These are phyloP conservation scores for Philopotamus ludificatus DNA, from an alignment of 1,140 invertebrate species.

Conservation along the genomic window DNA sequence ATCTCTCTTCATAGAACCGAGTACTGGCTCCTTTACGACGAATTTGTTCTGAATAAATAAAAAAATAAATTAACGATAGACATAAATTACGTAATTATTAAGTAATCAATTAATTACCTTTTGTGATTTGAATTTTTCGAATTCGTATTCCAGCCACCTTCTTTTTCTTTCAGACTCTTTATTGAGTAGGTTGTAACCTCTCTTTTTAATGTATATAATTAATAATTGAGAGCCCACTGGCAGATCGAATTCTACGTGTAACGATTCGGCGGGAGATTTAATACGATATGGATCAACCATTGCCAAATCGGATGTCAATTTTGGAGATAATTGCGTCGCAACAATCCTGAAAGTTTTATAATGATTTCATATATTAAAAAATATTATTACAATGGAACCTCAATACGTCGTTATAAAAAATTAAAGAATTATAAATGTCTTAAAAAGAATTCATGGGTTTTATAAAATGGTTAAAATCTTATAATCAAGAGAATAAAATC, in stretches of 20 bases:
- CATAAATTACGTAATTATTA: not conserved
- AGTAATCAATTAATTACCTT: constrained; percentile 19
- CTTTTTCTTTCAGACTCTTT: constrained; percentile 47
- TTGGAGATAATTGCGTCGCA: constrained; percentile 70
- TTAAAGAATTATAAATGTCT: no score
- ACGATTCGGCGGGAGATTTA: constrained; percentile 71
- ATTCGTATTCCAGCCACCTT: constrained; percentile 30
- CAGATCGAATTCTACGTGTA: constrained; percentile 66
- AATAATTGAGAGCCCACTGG: constrained; percentile 76
- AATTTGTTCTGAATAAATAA: constrained; percentile 28
- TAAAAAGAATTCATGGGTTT: no score
- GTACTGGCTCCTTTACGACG: constrained; percentile 46
- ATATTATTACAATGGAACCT: not conserved
- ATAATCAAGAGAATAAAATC: no score
- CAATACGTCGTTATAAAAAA: not conserved
- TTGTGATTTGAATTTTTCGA: constrained; percentile 32
- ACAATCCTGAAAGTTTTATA: constrained; percentile 64
- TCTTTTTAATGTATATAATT: constrained; percentile 68
- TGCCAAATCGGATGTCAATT: constrained; percentile 73
- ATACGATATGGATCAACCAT: constrained; percentile 79
- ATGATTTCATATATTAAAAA: not conserved
- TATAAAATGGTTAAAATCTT: no score
- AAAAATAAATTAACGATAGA: not conserved
- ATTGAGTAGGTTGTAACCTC: constrained; percentile 59
- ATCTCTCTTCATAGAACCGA: constrained; percentile 65